Conservation (phyloP, 1,140 invertebrate species). For the honey bee (Apis mellifera) region DNA sequence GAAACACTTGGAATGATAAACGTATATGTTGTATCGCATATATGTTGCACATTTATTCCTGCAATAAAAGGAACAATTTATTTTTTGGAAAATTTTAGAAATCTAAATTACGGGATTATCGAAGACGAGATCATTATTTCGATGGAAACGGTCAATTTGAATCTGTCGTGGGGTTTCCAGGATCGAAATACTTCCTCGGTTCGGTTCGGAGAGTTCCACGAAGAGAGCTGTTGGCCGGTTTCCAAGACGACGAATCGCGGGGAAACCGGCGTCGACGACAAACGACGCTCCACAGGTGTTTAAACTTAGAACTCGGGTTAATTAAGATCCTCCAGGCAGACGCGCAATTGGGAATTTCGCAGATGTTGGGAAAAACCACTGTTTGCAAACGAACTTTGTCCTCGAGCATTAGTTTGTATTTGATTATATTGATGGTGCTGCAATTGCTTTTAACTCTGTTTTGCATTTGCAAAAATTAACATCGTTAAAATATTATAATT, state of each 20-base stretch:
- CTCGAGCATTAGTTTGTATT: background rate
- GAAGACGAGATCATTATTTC: background rate
- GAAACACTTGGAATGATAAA: conserved; percentile 61
- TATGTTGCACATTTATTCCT: too few relatives aligned
- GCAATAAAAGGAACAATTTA: background rate
- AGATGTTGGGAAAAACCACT: conserved; percentile 52
- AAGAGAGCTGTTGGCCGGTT: conserved; percentile 48
- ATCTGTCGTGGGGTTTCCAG: conserved; percentile 21
- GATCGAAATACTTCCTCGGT: conserved; percentile 22
- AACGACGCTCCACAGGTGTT: conserved; percentile 66
- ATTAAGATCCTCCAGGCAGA: conserved; percentile 60
- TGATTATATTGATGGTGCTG: background rate
- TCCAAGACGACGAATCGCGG: conserved; percentile 54
- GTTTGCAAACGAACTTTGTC: conserved; percentile 25
- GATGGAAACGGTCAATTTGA: background rate
- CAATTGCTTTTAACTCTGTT: background rate
- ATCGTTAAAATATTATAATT: too few relatives aligned
- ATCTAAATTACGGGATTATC: background rate
- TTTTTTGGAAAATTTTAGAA: background rate
- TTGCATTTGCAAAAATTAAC: background rate
- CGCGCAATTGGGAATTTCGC: conserved; percentile 60
- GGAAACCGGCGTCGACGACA: conserved; percentile 45
- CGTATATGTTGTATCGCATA: too few relatives aligned
- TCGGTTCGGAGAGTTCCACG: conserved; percentile 29
- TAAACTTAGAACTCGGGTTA: conserved; percentile 68